These are phyloP conservation scores for Pedetes capensis DNA, from an alignment of 2,113 vertebrate species.

Conservation along the genomic window DNA sequence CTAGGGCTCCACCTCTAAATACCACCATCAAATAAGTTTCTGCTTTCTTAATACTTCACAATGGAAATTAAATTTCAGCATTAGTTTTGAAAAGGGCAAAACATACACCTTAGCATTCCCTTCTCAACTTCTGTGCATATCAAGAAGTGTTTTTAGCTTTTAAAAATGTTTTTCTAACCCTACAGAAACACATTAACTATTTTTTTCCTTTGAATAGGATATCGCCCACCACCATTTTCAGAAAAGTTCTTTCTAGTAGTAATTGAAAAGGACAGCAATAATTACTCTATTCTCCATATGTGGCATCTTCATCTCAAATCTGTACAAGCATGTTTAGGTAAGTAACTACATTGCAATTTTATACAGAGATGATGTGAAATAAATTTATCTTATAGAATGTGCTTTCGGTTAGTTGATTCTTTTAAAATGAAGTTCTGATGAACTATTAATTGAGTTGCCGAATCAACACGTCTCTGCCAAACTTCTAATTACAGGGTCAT, in stretches of 20 bases:
- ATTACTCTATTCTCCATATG: conserved; percentile 95
- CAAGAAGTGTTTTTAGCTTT: not conserved
- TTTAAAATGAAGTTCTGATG: conserved; percentile 5
- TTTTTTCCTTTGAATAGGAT: conserved; percentile 84
- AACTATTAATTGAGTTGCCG: conserved; percentile 24
- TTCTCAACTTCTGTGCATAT: not conserved
- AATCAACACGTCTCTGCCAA: not conserved
- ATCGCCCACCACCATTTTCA: conserved; percentile 94
- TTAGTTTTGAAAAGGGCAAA: not conserved
- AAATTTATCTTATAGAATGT: not conserved
- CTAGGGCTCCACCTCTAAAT: not conserved
- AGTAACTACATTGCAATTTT: conserved; percentile 72
- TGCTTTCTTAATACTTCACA: not conserved
- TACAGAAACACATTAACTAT: not conserved
- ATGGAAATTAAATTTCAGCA: not conserved
- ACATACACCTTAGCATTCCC: not conserved
- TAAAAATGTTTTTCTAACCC: conserved; percentile 3
- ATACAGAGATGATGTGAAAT: not conserved
- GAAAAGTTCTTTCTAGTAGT: conserved; percentile 99
- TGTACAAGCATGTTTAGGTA: conserved; percentile 95
- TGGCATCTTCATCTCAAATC: conserved; percentile 98
- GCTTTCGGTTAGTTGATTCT: conserved; percentile 33
- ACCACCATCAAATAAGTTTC: not conserved
- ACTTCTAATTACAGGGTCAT: not conserved
- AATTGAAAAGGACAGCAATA: conserved; percentile 93